Evolutionary conservation across 2,113 vertebrate genomes (phyloP).

Genomic region (Pelodiscus sinensis): DNA sequence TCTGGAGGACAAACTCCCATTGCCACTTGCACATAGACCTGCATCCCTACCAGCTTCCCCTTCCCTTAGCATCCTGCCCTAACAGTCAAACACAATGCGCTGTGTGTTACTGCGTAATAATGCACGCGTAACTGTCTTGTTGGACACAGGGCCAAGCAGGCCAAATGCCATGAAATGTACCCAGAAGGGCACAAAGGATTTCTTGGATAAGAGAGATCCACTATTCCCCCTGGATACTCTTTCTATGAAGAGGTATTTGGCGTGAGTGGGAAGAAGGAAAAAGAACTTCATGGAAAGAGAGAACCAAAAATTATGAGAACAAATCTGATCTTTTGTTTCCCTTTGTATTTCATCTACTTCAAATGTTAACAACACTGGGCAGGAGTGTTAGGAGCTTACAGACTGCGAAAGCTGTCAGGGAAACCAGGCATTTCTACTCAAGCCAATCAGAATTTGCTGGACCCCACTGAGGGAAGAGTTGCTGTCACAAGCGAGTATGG

Average conservation of each 20-base stretch:
- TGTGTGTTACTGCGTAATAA: neutral
- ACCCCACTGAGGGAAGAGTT: neutral
- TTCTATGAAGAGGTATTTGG: neutral
- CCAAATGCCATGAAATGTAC: neutral
- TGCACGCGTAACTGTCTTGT: neutral
- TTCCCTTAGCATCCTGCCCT: neutral
- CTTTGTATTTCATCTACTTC: neutral
- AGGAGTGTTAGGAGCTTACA: neutral
- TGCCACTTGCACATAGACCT: neutral
- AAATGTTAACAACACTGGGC: neutral
- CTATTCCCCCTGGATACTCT: neutral
- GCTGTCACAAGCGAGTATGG: neutral
- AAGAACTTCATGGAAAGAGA: neutral
- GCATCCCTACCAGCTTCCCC: neutral
- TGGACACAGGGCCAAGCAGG: neutral
- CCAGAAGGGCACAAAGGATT: neutral
- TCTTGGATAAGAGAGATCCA: neutral
- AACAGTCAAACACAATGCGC: neutral
- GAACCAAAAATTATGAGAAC: neutral
- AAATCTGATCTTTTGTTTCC: neutral
- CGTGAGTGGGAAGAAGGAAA: neutral
- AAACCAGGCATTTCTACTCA: neutral
- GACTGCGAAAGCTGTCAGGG: neutral
- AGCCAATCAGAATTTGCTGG: neutral
- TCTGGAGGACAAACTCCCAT: neutral